Conservation (phyloP, 2,888 invertebrate genomes). For the Caradrina clavipalpis region DNA sequence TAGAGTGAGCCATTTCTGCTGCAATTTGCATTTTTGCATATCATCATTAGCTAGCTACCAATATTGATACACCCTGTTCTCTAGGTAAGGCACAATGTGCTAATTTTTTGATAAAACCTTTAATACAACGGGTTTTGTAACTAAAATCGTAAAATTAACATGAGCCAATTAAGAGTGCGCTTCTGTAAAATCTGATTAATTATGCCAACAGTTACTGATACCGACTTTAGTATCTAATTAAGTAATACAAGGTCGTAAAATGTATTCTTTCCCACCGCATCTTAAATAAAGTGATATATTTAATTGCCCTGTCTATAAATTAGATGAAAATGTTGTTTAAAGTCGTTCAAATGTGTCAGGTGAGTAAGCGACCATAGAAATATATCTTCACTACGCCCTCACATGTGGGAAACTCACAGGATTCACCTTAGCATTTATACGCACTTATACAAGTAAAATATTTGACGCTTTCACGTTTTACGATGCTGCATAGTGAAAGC, state of each 20-base stretch:
- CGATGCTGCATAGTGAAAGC: slow-evolving; percentile 39
- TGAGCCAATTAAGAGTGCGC: slow-evolving; percentile 13
- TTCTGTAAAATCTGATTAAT: slow-evolving; percentile 11
- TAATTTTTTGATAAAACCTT: too few species aligned
- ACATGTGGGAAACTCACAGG: background rate
- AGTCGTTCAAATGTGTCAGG: background rate
- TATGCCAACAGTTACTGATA: too few species aligned
- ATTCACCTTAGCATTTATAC: slow-evolving; percentile 22
- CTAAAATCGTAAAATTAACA: slow-evolving; percentile 9
- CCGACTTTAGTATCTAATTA: too few species aligned
- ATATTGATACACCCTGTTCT: too few species aligned
- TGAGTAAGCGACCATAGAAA: background rate
- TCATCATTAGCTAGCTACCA: background rate
- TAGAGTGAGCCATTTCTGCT: background rate
- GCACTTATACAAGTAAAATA: slow-evolving; percentile 27
- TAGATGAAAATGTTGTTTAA: background rate
- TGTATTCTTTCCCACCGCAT: background rate
- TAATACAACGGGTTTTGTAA: background rate
- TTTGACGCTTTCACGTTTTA: slow-evolving; percentile 48
- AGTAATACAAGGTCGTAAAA: background rate
- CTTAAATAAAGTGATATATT: background rate
- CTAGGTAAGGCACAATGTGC: too few species aligned
- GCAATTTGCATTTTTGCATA: background rate
- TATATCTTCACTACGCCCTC: background rate
- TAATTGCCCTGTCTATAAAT: background rate